Evolutionary conservation across 2,888 invertebrate species (phyloP).

Genomic region (Platycnemis pennipes): DNA sequence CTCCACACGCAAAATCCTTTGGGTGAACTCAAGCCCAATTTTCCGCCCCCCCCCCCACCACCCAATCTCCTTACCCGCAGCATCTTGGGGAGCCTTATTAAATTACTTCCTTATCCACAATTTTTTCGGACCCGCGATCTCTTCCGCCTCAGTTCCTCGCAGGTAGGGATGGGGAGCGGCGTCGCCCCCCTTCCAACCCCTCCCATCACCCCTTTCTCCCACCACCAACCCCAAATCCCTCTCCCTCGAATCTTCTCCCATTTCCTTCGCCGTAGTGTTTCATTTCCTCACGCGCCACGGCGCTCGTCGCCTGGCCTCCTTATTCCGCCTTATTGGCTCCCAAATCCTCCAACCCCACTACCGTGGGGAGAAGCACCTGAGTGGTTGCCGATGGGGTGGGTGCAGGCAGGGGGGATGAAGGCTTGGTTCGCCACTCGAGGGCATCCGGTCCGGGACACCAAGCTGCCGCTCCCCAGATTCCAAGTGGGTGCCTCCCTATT

Average conservation of each 20-base stretch:
- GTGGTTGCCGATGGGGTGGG: neutral
- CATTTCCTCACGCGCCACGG: neutral
- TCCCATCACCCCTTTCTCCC: neutral
- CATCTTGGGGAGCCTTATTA: neutral
- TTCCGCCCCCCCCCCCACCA: neutral
- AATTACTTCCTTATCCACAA: conserved; percentile 43
- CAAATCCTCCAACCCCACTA: neutral
- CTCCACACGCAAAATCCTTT: neutral
- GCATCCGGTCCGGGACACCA: neutral
- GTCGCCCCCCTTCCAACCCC: neutral
- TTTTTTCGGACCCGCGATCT: neutral
- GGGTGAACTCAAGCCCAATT: neutral
- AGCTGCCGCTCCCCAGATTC: neutral
- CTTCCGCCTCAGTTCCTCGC: neutral
- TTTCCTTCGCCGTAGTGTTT: too few species aligned
- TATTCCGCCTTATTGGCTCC: conserved; percentile 12
- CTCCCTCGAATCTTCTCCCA: neutral
- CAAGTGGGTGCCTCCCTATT: neutral
- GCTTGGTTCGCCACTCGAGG: too few species aligned
- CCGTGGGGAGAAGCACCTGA: neutral
- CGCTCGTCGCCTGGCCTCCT: neutral
- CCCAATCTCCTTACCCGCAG: neutral
- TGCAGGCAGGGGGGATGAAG: neutral
- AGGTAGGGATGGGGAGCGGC: neutral
- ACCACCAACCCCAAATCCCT: neutral